Evolutionary conservation across 2,888 invertebrate genomes (phyloP).

Genomic region (Boloria selene): DNA sequence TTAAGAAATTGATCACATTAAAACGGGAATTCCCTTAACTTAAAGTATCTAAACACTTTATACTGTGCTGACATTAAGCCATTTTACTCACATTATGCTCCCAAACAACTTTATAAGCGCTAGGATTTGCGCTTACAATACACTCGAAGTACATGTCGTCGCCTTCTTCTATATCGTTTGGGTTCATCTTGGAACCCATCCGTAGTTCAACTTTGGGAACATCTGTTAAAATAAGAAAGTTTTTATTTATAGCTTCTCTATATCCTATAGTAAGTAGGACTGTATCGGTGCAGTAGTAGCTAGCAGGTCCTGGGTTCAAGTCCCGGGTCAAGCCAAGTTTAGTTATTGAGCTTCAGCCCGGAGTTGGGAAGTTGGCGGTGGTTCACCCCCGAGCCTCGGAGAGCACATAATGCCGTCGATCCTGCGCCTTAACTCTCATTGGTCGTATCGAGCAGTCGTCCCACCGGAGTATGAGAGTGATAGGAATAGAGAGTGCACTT

Average conservation of each 20-base stretch:
- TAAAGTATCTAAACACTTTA: conserved; percentile 23
- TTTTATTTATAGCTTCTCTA: neutral
- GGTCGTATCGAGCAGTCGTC: too few species aligned
- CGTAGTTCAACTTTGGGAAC: conserved; percentile 70
- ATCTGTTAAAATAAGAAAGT: conserved; percentile 50
- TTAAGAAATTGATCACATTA: conserved; percentile 21
- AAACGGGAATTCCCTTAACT: conserved; percentile 18
- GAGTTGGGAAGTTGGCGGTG: too few species aligned
- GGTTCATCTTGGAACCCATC: conserved; percentile 71
- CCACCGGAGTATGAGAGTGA: too few species aligned
- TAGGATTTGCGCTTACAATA: conserved; percentile 74
- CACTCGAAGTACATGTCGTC: conserved; percentile 79
- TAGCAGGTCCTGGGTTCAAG: too few species aligned
- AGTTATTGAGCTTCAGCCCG: too few species aligned
- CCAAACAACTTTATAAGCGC: conserved; percentile 80
- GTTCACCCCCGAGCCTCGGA: too few species aligned
- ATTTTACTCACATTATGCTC: conserved; percentile 75
- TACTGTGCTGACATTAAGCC: conserved; percentile 30
- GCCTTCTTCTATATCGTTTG: conserved; percentile 77
- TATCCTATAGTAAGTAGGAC: too few species aligned
- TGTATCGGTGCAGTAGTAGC: too few species aligned
- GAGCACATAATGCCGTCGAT: too few species aligned
- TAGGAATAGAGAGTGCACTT: too few species aligned
- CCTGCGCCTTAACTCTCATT: too few species aligned
- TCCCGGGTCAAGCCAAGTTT: too few species aligned